Base-by-base conservation (phyloP, 1,140 invertebrate genomes). In the Caenorhabditis briggsae region DNA sequence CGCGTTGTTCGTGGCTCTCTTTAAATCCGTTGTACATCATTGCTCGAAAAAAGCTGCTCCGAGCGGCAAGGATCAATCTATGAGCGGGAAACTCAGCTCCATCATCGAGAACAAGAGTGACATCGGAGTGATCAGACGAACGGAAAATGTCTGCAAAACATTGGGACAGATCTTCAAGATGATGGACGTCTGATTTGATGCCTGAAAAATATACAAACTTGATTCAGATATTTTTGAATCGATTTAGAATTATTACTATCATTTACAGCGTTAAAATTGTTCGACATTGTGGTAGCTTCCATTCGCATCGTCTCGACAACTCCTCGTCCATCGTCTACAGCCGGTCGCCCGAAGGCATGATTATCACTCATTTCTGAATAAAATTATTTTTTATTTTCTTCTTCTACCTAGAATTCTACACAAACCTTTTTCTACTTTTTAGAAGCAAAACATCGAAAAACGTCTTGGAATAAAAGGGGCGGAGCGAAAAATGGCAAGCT, bases 181-280 rank as follows among this genome's bases (percentile, higher is more conserved):
- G 70, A 8, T 78, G 46, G 8, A 78, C 70, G 5, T 14, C n/a
- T 8, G 70, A 50, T 50, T 53, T 78, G 11, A 18, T 50, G n/a
- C 5, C 70, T 78, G 46, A 5, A 78, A 50, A 2, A 18, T 23
- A 53, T 14, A 14, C 18, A 23, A 53, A 33, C 33, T 33, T 33
- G 33, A 18, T 46, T 64, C 1, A 33, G 33, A 64, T 8, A 2
- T 58, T 58, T 58, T 58, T 23, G 25, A 2, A 20, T 59, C 14
- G n/a, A 23, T 46, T 46, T 5, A 46, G 3, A 46, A 46, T 33
- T 41, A 23, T 70, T 78, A 78, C 70, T 14, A 12, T 23, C 53
- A 12, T 23, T 78, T n/a, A 78, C 70, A 9, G 70, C 70, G 50
- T 78, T 78, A 43, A 78, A 78, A 78, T 78, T 78, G 23, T 78